Base-by-base conservation (phyloP, 2,797 vertebrate species). In the Eulemur mongoz region DNA sequence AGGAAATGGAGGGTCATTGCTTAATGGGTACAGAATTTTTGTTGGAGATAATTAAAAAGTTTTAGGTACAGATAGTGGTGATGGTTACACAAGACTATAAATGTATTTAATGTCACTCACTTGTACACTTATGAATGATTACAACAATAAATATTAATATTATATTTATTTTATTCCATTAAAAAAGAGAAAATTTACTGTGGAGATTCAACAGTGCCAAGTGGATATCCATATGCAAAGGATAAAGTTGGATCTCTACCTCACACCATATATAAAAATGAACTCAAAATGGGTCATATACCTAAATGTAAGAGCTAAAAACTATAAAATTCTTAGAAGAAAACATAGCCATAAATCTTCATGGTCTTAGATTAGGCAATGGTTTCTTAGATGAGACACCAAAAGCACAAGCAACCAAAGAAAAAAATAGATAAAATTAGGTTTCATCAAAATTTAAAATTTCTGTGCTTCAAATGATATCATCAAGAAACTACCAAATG, bases 331-430 rank as follows among this genome's bases (percentile, higher is more conserved):
- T 57, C 50, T 78, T 85, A 48, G 78, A 69, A 75, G 50, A 95
- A 89, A 93, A 80, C 25, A 57, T 0, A 69, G 32, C 32, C 8
- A 22, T 40, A 91, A 88, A 57, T 83, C 43, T 38, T 91, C 17
- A 7, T 27, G 35, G 48, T 22, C 14, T 48, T 78, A 45, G 25
- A 63, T 73, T 69, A 84, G 43, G 38, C 38, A 94, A 43, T 23
- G 13, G 25, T 48, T 81, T 96, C 82, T 91, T 95, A 93, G n/a
- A 57, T 20, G 23, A 65, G 65, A 85, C n/a, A 89, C 23, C 54
- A 92, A 52, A 89, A 67, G 18, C 23, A 95, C 18, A 88, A 63
- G 54, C n/a, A 79, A 52, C 3, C 7, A 70, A 82, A 67, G 22
- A 57, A 94, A 88, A 93, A 79, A 25, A 59, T 15, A 45, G 38